These are phyloP conservation scores for Sebastes dallii DNA, from an alignment of 2,797 vertebrate genomes.

Conservation along the genomic window DNA sequence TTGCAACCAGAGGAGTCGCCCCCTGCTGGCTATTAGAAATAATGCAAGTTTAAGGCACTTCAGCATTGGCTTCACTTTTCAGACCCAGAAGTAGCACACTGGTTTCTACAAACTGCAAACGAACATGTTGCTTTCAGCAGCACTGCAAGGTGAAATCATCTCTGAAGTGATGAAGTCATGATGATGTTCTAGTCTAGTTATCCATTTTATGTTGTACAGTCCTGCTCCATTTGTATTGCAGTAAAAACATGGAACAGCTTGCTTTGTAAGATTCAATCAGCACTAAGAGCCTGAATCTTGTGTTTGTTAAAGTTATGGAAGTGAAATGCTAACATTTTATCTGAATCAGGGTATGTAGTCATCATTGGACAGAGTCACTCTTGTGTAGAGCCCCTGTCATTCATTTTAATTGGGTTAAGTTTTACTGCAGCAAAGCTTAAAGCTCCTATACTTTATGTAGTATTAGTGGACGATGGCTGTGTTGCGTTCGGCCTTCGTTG, in stretches of 20 bases:
- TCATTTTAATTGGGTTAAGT: conserved; percentile 37
- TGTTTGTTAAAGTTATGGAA: conserved; percentile 19
- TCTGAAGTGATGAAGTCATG: conserved; percentile 6
- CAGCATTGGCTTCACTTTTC: too few relatives aligned
- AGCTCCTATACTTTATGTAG: conserved; percentile 26
- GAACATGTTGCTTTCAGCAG: not conserved
- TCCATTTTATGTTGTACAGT: conserved; percentile 4
- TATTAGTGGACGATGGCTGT: conserved; percentile 5
- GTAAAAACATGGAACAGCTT: conserved; percentile 14
- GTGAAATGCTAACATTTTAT: conserved; percentile 9
- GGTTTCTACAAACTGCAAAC: not conserved
- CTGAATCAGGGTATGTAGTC: conserved; percentile 21
- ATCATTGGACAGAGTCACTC: conserved; percentile 12
- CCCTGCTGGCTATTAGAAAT: accelerated
- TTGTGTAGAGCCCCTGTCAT: conserved; percentile 3
- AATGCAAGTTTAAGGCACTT: too few relatives aligned
- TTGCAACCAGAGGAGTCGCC: too few relatives aligned
- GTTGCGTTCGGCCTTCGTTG: conserved; percentile 26
- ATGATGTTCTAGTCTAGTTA: not conserved
- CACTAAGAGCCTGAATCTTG: conserved; percentile 12
- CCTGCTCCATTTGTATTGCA: conserved; percentile 9
- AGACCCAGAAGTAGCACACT: too few relatives aligned
- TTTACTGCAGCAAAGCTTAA: conserved; percentile 30
- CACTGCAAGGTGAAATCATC: conserved; percentile 1
- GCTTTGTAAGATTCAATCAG: conserved; percentile 21